Conservation (phyloP, 2,113 vertebrate species). For the Mastomys natalensis region DNA sequence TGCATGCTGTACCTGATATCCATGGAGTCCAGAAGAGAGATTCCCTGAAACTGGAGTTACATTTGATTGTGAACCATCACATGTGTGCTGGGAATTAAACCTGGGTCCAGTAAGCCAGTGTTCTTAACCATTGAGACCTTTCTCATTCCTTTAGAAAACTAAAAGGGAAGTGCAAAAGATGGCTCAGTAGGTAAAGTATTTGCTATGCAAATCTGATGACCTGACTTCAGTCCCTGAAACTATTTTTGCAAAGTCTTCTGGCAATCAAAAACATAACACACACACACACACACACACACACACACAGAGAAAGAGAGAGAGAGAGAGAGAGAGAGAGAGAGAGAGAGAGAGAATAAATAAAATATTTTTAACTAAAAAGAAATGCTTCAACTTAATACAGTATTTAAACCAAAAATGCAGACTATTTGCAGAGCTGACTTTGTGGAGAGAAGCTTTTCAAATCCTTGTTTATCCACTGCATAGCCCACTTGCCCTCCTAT, state of each 20-base stretch:
- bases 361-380: neutral
- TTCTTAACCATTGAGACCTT: neutral
- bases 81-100: neutral
- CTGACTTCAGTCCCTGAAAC: neutral
- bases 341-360: neutral
- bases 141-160: neutral
- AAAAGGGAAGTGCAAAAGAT: neutral
- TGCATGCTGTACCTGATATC: neutral
- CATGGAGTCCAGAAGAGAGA: neutral
- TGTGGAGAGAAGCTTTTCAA: neutral
- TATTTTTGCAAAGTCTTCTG: neutral
- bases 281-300: neutral
- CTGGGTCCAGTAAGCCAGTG: neutral
- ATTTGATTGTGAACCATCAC: neutral
- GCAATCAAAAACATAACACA: neutral
- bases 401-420: neutral
- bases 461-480: neutral
- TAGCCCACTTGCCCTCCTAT: too few species aligned
- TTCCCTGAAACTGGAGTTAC: neutral
- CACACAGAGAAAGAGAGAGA: neutral
- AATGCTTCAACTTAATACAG: neutral
- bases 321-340: neutral
- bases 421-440: neutral
- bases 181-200: neutral
- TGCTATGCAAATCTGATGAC: neutral